Percentiles rank a stretch among this genome's conserved stretches.
phyloP scores from a whole-genome alignment of 2,797 vertebrate species.

The Allenopithecus nigroviridis region DNA sequence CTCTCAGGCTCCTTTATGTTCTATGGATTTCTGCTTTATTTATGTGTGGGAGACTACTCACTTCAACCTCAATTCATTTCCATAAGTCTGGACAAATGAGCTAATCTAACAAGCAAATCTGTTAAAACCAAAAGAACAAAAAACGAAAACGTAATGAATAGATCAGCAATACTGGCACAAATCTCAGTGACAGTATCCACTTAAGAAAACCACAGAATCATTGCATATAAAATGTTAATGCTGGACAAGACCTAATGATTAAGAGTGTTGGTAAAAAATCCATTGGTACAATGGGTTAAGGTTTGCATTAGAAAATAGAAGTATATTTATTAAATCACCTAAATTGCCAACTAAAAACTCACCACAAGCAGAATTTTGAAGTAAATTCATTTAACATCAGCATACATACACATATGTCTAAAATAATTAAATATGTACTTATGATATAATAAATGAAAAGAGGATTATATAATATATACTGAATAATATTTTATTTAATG shows the following conservation, averaged over 20 bases:
- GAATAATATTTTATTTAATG: neutral
- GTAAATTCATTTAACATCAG: neutral
- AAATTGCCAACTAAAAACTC: neutral
- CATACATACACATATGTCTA: neutral
- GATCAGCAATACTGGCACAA: neutral
- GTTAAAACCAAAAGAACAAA: constrained; percentile 31
- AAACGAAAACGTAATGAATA: neutral
- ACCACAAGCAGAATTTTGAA: constrained; percentile 13
- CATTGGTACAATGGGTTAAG: neutral
- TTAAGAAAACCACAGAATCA: constrained; percentile 20
- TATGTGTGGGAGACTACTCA: neutral
- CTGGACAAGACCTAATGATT: neutral
- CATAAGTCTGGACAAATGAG: constrained; percentile 26
- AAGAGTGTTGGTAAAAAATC: neutral
- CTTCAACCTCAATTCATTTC: neutral
- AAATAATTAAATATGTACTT: neutral
- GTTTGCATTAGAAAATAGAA: neutral
- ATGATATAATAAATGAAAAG: neutral
- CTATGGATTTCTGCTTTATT: neutral
- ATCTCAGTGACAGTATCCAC: neutral
- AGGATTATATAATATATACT: neutral
- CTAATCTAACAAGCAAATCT: constrained; percentile 52
- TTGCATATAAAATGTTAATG: constrained; percentile 25
- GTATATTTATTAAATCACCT: neutral
- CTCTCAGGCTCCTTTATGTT: neutral